Evolutionary conservation across 2,888 invertebrate genomes (phyloP).

Genomic region (Aporophyla nigra): DNA sequence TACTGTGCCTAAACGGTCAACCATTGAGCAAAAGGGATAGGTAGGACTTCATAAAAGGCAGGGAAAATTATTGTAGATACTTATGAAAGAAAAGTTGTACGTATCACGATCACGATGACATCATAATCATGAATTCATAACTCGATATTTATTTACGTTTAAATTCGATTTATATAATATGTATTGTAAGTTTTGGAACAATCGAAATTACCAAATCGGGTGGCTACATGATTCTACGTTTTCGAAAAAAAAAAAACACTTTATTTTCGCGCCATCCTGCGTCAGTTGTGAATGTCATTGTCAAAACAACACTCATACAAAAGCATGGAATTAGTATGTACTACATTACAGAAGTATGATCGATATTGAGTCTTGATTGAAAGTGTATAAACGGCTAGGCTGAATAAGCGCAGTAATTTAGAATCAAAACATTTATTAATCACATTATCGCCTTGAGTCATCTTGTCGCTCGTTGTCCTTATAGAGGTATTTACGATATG

Average conservation of each 20-base stretch:
- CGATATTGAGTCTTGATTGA: background rate
- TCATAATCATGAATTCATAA: background rate
- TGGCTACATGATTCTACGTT: background rate
- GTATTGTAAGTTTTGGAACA: background rate
- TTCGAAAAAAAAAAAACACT: background rate
- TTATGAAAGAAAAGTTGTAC: background rate
- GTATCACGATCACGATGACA: background rate
- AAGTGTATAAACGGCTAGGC: background rate
- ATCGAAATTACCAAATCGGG: background rate
- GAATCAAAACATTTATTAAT: constrained; percentile 50
- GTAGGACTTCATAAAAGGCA: constrained; percentile 15
- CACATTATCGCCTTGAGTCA: constrained; percentile 16
- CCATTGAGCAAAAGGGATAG: constrained; percentile 47
- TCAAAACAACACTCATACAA: background rate
- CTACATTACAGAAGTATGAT: background rate
- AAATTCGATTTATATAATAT: background rate
- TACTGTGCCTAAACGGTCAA: constrained; percentile 40
- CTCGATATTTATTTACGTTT: background rate
- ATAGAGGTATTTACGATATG: constrained; percentile 7
- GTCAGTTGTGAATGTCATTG: constrained; percentile 8
- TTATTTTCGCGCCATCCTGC: constrained; percentile 1
- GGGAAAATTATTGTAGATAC: constrained; percentile 29
- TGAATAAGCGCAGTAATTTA: constrained; percentile 2
- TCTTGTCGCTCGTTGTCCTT: constrained; percentile 11
- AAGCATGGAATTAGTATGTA: background rate